These are phyloP conservation scores for zebrafish (Danio rerio) DNA, from an alignment of 2,113 vertebrate genomes.

Conservation along the genomic window GRCz12tu NC_133182.1:51919501-51920000, in stretches of 20 bases:
- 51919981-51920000: background rate
- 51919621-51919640: constrained; percentile 46
- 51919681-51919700: constrained; percentile 51
- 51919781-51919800: constrained; percentile 37
- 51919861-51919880: constrained; percentile 16
- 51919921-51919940: background rate
- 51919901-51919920: background rate
- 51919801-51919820: constrained; percentile 23
- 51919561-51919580: constrained; percentile 39
- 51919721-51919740: constrained; percentile 46
- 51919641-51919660: constrained; percentile 37
- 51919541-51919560: background rate
- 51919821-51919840: constrained; percentile 36
- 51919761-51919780: constrained; percentile 8
- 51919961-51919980: background rate
- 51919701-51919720: constrained; percentile 47
- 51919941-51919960: background rate
- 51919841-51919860: constrained; percentile 36
- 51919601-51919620: constrained; percentile 47
- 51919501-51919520: constrained; percentile 33
- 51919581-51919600: constrained; percentile 24
- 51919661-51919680: constrained; percentile 45
- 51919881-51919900: constrained; percentile 17
- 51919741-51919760: constrained; percentile 36
- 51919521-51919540: background rate